Conservation (phyloP, 2,888 invertebrate genomes). For the Lasioglossum zephyrum region DNA sequence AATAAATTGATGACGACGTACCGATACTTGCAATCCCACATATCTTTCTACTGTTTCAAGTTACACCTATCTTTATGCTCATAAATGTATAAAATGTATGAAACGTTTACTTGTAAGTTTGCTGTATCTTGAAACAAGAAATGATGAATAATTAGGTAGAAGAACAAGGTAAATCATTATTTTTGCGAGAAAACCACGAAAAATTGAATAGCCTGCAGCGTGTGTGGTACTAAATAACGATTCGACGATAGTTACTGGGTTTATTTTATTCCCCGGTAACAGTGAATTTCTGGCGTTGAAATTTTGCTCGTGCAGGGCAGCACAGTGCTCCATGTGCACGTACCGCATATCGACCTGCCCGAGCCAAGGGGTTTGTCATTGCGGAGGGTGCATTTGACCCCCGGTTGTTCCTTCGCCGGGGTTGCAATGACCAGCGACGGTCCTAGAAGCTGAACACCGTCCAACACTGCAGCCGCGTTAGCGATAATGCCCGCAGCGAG, state of each 20-base stretch:
- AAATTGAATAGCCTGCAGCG: background rate
- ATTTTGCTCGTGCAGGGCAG: conserved; percentile 43
- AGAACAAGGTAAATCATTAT: background rate
- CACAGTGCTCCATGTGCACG: conserved; percentile 61
- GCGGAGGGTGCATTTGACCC: conserved; percentile 74
- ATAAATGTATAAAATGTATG: too few species aligned
- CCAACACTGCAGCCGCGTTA: conserved; percentile 65
- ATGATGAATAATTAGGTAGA: background rate
- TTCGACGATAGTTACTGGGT: background rate
- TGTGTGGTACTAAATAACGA: background rate
- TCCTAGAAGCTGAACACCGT: conserved; percentile 74
- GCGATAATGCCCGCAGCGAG: conserved; percentile 67
- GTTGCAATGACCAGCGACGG: conserved; percentile 74
- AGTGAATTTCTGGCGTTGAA: conserved; percentile 28
- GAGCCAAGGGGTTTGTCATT: conserved; percentile 75
- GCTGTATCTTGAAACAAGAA: background rate
- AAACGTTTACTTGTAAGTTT: background rate
- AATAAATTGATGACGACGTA: too few species aligned
- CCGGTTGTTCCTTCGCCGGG: conserved; percentile 69
- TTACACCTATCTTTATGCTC: too few species aligned
- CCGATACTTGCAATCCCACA: too few species aligned
- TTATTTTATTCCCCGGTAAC: conserved; percentile 3
- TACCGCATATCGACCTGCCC: conserved; percentile 79
- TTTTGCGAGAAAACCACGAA: background rate
- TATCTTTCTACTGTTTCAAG: too few species aligned